Evolutionary conservation across 2,113 vertebrate species (phyloP).

Genomic region (Rhabdomys dilectus): DNA sequence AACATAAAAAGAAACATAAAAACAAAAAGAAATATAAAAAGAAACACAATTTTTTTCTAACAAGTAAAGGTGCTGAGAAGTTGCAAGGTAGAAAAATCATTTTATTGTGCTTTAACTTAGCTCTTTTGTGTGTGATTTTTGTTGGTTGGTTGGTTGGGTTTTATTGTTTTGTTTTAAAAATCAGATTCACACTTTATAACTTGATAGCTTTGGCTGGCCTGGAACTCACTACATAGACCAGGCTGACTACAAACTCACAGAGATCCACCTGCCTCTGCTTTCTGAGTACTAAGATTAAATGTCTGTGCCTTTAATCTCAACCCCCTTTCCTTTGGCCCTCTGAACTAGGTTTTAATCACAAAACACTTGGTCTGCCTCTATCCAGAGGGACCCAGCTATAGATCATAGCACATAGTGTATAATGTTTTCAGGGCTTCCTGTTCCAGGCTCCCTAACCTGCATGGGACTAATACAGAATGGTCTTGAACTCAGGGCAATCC

Average conservation of each 20-base stretch:
- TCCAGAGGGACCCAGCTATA: not conserved
- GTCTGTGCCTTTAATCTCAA: not conserved
- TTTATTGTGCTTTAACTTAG: not conserved
- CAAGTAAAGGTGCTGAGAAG: not conserved
- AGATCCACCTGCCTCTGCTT: not conserved
- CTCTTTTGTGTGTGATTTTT: not conserved
- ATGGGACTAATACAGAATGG: not conserved
- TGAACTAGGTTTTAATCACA: not conserved
- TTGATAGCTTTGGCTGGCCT: not conserved
- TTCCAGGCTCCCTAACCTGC: not conserved
- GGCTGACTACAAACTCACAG: not conserved
- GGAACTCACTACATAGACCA: not conserved
- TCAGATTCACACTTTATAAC: not conserved
- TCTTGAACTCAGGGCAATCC: not conserved
- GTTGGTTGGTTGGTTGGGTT: not conserved
- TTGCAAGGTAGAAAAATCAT: not conserved
- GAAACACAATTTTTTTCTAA: not conserved
- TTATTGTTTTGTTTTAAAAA: not conserved
- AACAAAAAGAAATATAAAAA: not conserved
- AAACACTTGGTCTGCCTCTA: not conserved
- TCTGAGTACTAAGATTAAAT: not conserved
- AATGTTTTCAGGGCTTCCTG: not conserved
- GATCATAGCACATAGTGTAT: not conserved
- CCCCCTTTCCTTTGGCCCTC: not conserved
- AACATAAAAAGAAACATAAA: not conserved